Evolutionary conservation across 2,797 vertebrate genomes (phyloP).

Genomic region (Oryzias dopingdopingensis): DNA sequence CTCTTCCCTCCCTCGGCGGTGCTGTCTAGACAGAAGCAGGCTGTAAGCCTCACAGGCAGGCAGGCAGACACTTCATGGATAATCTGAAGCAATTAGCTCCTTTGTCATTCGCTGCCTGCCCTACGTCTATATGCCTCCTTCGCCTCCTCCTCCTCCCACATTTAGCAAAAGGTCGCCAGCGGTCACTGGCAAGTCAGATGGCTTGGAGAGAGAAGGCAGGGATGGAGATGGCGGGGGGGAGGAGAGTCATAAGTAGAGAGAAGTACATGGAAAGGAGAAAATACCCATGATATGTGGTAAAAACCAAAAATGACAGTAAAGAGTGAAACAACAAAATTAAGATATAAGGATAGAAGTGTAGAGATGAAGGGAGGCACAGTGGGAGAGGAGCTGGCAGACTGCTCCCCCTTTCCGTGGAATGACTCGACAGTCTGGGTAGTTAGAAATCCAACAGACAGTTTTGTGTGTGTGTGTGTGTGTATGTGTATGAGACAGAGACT

Average conservation of each 20-base stretch:
- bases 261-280: not conserved
- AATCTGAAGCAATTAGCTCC: conserved; percentile 71
- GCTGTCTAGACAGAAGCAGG: conserved; percentile 61
- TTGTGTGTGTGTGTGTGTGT: conserved; percentile 32
- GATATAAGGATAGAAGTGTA: conserved; percentile 4
- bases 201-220: conserved; percentile 33
- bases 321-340: not conserved
- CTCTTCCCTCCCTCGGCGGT: conserved; percentile 51
- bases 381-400: conserved; percentile 31
- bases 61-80: conserved; percentile 58
- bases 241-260: not conserved
- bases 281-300: not conserved
- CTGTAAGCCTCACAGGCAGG: conserved; percentile 49
- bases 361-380: not conserved
- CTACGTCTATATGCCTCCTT: conserved; percentile 46
- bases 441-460: conserved; percentile 69
- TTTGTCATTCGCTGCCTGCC: conserved; percentile 64
- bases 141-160: conserved; percentile 36
- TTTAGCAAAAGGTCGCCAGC: conserved; percentile 61
- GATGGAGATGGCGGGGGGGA: not conserved
- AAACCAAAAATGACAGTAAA: not conserved
- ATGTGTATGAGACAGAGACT: conserved; percentile 27
- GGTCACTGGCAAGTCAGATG: conserved; percentile 60
- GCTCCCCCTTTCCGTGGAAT: conserved; percentile 39
- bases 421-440: conserved; percentile 66